Base-by-base conservation (phyloP, 2,888 invertebrate species). In the Polyommatus icarus region DNA sequence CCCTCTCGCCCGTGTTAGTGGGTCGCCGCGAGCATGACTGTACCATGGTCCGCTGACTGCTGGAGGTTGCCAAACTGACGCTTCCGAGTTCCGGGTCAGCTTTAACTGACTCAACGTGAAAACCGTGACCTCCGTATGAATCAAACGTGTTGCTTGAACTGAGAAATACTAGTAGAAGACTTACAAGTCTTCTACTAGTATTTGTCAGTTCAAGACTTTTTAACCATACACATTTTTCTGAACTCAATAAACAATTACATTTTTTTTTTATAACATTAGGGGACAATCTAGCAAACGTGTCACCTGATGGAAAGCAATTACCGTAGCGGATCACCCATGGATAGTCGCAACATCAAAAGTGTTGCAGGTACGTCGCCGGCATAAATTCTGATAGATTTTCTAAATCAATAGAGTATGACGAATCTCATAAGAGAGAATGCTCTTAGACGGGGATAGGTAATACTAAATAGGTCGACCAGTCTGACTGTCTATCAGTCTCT, bases 51-150 rank as follows among this genome's bases (percentile, higher is more conserved):
- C 24, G 67, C 29, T 67, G 29, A 15, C 29, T 67, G 32, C 29
- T 18, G 29, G 67, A 32, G 67, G 67, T 67, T 67, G 67, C 67
- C 67, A 29, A 67, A 67, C 29, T 20, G 61, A 61, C 29, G 29
- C 67, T 67, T 67, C 67, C 67, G 67, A 67, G 29, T 67, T 67
- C 67, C 67, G 67, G 67, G 67, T 67, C 29, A 29, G 67, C 3
- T 29, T 67, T 29, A 6, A 29, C 20, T 67, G 67, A 67, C 15
- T 15, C 67, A 15, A 3, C 18, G 18, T 18, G 20, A 7, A 10
- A 61, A 18, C 15, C 67, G 29, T 67, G 29, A 67, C 29, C 29
- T 67, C 12, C 12, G 29, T 67, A 20, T 67, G 67, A 67, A 67
- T 29, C 24, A 5, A 67, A 67, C 20, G 29, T 12, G 6, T 29